phyloP scores from a whole-genome alignment of 1,140 invertebrate species.

The Conus betulinus region DNA sequence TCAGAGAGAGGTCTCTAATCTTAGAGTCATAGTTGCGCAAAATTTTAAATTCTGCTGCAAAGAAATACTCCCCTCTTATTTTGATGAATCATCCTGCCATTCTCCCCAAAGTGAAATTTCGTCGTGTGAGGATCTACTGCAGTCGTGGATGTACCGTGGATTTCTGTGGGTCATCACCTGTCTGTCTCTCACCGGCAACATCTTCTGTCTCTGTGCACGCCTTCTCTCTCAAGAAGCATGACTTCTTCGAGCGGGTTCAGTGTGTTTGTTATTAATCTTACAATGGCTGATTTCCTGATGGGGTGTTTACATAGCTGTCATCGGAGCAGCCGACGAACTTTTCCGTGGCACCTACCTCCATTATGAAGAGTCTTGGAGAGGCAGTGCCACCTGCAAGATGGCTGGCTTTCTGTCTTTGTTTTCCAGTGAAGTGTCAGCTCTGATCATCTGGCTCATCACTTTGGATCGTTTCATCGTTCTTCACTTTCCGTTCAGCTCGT shows the following conservation, averaged over 20 bases:
- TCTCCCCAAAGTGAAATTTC: conserved; percentile 45
- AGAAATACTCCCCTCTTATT: conserved; percentile 31
- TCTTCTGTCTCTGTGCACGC: conserved; percentile 34
- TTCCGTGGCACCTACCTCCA: conserved; percentile 56
- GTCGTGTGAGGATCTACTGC: conserved; percentile 55
- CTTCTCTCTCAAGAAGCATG: neutral
- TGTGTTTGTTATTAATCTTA: conserved; percentile 56
- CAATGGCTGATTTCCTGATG: conserved; percentile 65
- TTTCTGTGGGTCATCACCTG: conserved; percentile 54
- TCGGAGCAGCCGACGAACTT: conserved; percentile 56
- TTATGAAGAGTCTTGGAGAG: conserved; percentile 53
- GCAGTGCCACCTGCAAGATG: conserved; percentile 52
- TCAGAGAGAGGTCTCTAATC: conserved; percentile 23
- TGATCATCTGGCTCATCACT: conserved; percentile 55
- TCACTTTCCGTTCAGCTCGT: conserved; percentile 24
- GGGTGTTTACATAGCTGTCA: conserved; percentile 65
- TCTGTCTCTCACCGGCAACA: conserved; percentile 53
- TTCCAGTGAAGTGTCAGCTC: conserved; percentile 61
- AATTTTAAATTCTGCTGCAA: conserved; percentile 49
- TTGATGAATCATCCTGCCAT: neutral
- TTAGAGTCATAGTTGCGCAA: conserved; percentile 35
- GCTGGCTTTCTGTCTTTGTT: conserved; percentile 59
- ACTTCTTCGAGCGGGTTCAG: conserved; percentile 30
- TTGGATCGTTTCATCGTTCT: conserved; percentile 52
- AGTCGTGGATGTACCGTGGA: conserved; percentile 23